A percentile compares a stretch with the other conserved stretches of the same genome.
Conservation (phyloP, 2,113 vertebrate genomes). For the Corythornis madagascariensis region DNA sequence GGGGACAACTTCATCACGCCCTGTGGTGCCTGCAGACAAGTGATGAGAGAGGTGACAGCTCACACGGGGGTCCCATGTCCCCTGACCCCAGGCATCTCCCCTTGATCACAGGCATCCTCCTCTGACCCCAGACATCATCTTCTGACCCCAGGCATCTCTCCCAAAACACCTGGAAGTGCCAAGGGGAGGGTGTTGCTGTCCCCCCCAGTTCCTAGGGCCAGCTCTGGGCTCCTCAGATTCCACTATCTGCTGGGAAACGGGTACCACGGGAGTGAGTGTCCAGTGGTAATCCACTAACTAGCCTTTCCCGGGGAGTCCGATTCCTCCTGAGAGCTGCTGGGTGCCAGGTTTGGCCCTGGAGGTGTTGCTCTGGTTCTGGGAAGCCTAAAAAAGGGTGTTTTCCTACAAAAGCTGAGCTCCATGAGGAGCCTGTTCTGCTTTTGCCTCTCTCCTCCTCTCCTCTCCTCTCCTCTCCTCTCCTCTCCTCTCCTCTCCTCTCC, state of each 20-base stretch:
- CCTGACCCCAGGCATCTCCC: not conserved
- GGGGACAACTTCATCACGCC: constrained; percentile 83
- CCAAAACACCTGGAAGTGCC: not conserved
- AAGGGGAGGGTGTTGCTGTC: not conserved
- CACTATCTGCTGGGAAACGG: not conserved
- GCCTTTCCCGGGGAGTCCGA: not conserved
- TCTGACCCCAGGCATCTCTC: not conserved
- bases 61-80: rapidly evolving
- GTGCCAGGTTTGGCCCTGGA: not conserved
- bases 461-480: rapidly evolving
- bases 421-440: rapidly evolving
- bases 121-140: not conserved
- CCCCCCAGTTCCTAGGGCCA: not conserved
- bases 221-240: not conserved
- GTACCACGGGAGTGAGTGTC: rapidly evolving
- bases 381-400: not conserved
- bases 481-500: rapidly evolving
- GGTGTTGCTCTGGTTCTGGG: not conserved
- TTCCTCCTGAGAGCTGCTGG: not conserved
- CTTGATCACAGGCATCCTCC: not conserved
- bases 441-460: rapidly evolving
- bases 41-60: constrained; percentile 90
- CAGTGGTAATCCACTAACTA: not conserved
- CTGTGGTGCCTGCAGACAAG: constrained; percentile 92
- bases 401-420: not conserved